These are phyloP conservation scores for Pipa parva DNA, from an alignment of 2,113 vertebrate genomes.

Conservation along the genomic window DNA sequence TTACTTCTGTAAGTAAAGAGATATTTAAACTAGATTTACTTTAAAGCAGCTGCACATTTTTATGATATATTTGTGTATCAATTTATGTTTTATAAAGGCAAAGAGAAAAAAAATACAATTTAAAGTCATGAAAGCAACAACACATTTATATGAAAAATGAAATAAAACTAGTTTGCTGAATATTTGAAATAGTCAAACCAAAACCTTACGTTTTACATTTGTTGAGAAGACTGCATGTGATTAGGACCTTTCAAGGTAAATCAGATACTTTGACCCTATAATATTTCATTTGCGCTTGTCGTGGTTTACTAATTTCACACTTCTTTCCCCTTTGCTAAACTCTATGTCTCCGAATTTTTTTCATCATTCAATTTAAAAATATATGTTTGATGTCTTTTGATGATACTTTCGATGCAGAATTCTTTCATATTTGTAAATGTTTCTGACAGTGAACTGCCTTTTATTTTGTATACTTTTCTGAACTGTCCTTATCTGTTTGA, in stretches of 20 bases:
- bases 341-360: constrained; percentile 10
- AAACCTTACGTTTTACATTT: constrained; percentile 8
- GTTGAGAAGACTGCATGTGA: constrained; percentile 20
- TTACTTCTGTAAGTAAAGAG: constrained; percentile 10
- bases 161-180: constrained; percentile 15
- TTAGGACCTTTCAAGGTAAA: constrained; percentile 31
- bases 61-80: too few species aligned
- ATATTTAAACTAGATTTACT: constrained; percentile 6
- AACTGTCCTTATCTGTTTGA: constrained; percentile 37
- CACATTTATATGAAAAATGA: constrained; percentile 3
- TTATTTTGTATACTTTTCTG: constrained; percentile 17
- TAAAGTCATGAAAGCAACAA: background rate
- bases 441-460: constrained; percentile 6
- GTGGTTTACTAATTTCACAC: constrained; percentile 19
- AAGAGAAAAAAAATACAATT: constrained; percentile 3
- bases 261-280: constrained; percentile 27
- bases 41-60: constrained; percentile 19
- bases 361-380: constrained; percentile 29
- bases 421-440: constrained; percentile 35
- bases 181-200: constrained; percentile 11
- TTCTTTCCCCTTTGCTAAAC: constrained; percentile 21
- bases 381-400: constrained; percentile 37
- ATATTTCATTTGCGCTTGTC: constrained; percentile 34
- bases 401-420: constrained; percentile 19
- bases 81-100: constrained; percentile 5